phyloP scores from a whole-genome alignment of 1,140 invertebrate genomes.

The Hermatobates lingyangjiaoensis region DNA sequence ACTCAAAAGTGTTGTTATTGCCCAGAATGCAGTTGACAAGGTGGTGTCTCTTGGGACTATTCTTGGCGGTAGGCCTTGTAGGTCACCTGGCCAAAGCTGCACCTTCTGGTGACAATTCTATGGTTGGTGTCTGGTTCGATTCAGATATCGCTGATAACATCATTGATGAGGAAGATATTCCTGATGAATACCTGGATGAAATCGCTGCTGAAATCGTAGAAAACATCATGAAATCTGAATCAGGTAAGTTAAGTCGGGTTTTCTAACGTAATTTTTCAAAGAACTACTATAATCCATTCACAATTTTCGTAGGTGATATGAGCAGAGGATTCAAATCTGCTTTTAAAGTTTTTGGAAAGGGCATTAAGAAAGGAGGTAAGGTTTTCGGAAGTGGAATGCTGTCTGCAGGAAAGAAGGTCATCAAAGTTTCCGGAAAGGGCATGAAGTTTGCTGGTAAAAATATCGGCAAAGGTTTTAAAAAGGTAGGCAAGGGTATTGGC shows the following conservation, averaged over 20 bases:
- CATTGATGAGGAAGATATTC: background rate
- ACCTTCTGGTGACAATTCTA: too few species aligned
- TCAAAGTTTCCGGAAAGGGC: background rate
- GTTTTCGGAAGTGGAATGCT: background rate
- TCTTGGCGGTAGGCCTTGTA: too few species aligned
- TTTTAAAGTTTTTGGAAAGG: background rate
- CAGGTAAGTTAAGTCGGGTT: background rate
- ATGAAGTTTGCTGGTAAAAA: background rate
- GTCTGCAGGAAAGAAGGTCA: background rate
- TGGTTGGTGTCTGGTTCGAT: too few species aligned
- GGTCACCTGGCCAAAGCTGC: too few species aligned
- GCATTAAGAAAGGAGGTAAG: background rate
- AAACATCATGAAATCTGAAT: background rate
- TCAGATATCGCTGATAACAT: too few species aligned
- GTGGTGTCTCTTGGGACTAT: too few species aligned
- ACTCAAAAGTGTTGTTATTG: too few species aligned
- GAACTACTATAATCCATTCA: background rate
- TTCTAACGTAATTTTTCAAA: background rate
- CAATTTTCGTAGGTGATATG: background rate
- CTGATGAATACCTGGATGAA: background rate
- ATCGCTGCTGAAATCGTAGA: background rate
- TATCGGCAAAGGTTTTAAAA: background rate
- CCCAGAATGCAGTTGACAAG: too few species aligned
- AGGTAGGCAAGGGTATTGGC: background rate
- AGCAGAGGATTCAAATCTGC: background rate